Percentiles rank a stretch among this genome's conserved stretches.
These are phyloP conservation scores for Norana najaformis DNA, from an alignment of 2,888 invertebrate species.

Conservation along the genomic window DNA sequence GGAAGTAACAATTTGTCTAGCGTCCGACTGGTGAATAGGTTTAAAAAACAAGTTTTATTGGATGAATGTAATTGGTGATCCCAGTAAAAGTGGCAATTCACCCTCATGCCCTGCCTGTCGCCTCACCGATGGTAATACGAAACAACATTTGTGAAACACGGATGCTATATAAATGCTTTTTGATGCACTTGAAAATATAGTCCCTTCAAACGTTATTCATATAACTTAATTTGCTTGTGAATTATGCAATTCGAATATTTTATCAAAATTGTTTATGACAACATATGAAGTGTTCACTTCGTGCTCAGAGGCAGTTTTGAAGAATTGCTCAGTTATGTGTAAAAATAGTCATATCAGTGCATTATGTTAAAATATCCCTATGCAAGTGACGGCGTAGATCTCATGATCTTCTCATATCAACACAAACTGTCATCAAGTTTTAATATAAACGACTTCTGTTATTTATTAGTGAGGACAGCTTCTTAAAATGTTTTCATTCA, in stretches of 20 bases:
- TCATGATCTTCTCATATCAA: no score
- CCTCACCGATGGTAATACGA: not conserved
- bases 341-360: not conserved
- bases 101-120: not conserved
- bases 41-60: not conserved
- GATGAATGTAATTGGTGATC: not conserved
- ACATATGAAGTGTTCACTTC: not conserved
- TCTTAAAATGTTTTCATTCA: not conserved
- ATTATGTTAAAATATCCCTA: not conserved
- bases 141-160: not conserved
- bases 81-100: not conserved
- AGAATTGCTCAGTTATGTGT: not conserved
- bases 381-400: no score
- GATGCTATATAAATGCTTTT: not conserved
- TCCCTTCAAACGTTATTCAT: not conserved
- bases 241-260: not conserved
- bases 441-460: not conserved
- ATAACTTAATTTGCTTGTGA: not conserved
- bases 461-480: not conserved
- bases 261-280: not conserved
- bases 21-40: no score
- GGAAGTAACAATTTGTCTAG: no score
- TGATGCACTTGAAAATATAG: not conserved
- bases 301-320: not conserved
- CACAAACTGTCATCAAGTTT: no score